A percentile compares a stretch with the other conserved stretches of the same genome.
Conservation (phyloP, 2,113 vertebrate species). For the Sisor rabdophorus region DNA sequence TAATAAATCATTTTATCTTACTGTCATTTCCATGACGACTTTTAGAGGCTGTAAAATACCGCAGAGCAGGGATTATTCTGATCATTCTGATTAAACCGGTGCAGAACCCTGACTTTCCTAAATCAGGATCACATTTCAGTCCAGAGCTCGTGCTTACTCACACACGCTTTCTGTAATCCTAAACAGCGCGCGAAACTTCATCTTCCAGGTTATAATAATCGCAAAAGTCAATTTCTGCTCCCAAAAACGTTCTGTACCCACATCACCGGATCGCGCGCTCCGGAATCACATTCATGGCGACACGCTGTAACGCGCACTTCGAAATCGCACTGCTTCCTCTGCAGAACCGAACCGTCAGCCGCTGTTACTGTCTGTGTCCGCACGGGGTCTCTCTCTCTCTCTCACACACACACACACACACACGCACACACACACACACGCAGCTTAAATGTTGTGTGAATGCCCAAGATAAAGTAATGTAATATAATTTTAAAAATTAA, state of each 20-base stretch:
- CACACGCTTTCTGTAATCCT: constrained; percentile 21
- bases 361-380: neutral
- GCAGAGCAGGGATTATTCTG: neutral
- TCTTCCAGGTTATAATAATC: neutral
- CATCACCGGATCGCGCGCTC: neutral
- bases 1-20: too few species aligned
- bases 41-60: neutral
- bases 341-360: neutral
- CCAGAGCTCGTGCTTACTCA: neutral
- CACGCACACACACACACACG: too few species aligned
- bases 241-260: neutral
- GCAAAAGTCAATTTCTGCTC: too few species aligned
- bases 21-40: neutral
- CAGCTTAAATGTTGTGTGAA: too few species aligned
- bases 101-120: neutral
- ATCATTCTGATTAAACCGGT: neutral
- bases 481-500: too few species aligned
- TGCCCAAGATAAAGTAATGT: too few species aligned
- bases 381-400: neutral
- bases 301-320: constrained; percentile 37
- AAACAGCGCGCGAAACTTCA: neutral
- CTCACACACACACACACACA: neutral
- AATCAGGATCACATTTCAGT: neutral
- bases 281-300: neutral
- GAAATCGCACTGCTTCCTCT: constrained; percentile 62